Base-by-base conservation (phyloP, 1,140 invertebrate species). In the Mylabris phalerata region DNA sequence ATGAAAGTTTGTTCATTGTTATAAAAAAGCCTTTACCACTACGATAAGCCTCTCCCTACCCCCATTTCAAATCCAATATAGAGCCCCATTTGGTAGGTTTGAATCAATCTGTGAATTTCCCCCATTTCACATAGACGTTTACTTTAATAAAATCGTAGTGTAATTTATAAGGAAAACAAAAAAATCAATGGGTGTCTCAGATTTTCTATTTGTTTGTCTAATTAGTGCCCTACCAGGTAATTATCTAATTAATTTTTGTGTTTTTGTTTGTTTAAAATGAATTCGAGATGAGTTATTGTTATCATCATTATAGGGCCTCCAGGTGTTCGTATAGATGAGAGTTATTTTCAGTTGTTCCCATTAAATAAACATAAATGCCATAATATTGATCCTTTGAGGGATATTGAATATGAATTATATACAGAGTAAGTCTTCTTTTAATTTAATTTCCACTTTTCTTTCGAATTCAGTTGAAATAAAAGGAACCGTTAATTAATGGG, bases 301-400 rank as follows among this genome's bases (percentile, higher is more conserved):
- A n/a, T 41, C n/a, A 44, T 24, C 60, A 25, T 65, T 63, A 24
- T 39, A 82, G 80, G 79, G 25, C 79, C 79, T 3, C 80, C 79
- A 0, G 75, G 75, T 3, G 70, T 81, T 10, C 66, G 72, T 32
- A 76, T 77, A 54, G 77, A 82, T 58, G 75, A 78, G 48, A 72
- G 77, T 5, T 71, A 78, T 10, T 62, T 81, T 1, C 79, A 80
- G 56, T 67, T 80, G 26, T 72, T 73, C 32, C 79, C 80, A 0
- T 70, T 81, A 5, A 72, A 78, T 62, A 79, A 79, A 61, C 65
- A 71, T 13, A 80, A 80, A 57, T 82, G 80, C 61, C 76, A 75
- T 1, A 74, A 71, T 40, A 72, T 79, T 3, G 73, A 76, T 60
- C 71, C 76, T 42, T 61, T 69, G 4, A 71, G 68, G 49, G 79